These are phyloP conservation scores for Mixornis gularis DNA, from an alignment of 2,113 vertebrate species.

Conservation along the genomic window DNA sequence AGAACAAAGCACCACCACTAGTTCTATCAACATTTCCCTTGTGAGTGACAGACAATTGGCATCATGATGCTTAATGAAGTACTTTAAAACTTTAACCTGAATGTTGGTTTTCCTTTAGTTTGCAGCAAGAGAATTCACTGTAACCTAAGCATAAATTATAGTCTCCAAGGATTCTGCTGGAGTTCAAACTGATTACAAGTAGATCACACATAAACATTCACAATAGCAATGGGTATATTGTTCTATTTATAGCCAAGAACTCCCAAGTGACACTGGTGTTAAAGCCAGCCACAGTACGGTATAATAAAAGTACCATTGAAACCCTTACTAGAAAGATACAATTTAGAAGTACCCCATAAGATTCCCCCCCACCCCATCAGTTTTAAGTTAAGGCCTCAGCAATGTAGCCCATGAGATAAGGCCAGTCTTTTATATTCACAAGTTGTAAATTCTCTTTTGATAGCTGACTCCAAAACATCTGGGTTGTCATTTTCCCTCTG, in stretches of 20 bases:
- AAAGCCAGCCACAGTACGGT: constrained; percentile 76
- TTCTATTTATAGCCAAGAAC: constrained; percentile 68
- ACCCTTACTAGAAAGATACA: constrained; percentile 63
- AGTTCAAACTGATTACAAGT: constrained; percentile 70
- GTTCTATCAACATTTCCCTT: not conserved
- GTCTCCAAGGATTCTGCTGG: constrained; percentile 68
- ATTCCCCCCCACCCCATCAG: constrained; percentile 15
- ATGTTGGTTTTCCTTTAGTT: constrained; percentile 3
- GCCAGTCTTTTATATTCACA: constrained; percentile 68
- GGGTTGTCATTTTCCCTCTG: not conserved
- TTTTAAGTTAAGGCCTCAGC: constrained; percentile 82
- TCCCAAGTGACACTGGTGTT: constrained; percentile 69
- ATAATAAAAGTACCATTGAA: constrained; percentile 79
- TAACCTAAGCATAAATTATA: constrained; percentile 61
- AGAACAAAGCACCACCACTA: not conserved
- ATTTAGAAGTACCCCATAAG: constrained; percentile 66
- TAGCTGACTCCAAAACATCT: not conserved
- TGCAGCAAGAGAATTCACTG: constrained; percentile 74
- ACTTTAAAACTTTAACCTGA: constrained; percentile 27
- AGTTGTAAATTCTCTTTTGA: constrained; percentile 47
- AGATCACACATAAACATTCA: constrained; percentile 60
- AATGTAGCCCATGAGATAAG: constrained; percentile 68
- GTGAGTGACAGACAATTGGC: not conserved
- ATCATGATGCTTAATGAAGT: not conserved
- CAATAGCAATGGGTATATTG: constrained; percentile 41